Conservation (phyloP, 1,140 invertebrate genomes). For the Watersipora subatra region DNA sequence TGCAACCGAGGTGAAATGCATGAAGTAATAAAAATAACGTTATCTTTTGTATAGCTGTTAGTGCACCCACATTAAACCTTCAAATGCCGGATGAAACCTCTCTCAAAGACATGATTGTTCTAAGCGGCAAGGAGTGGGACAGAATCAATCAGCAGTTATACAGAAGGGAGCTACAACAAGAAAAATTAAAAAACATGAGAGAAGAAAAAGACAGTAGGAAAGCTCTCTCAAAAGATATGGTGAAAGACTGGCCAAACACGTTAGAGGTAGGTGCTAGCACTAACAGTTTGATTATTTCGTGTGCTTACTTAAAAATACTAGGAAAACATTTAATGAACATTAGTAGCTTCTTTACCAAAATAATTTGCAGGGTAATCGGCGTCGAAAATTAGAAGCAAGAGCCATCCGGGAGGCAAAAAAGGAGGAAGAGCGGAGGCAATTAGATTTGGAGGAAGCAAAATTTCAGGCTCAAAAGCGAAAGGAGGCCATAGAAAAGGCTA, state of each 20-base stretch:
- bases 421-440: slow-evolving; percentile 28
- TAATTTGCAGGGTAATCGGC: slow-evolving; percentile 26
- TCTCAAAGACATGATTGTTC: slow-evolving; percentile 26
- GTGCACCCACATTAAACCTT: not conserved
- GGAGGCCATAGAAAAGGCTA: slow-evolving; percentile 40
- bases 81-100: slow-evolving; percentile 20
- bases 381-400: slow-evolving; percentile 34
- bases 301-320: not conserved
- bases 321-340: not conserved
- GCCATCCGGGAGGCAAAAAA: slow-evolving; percentile 31
- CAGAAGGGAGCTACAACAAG: slow-evolving; percentile 30
- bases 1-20: too few species aligned
- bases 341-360: not conserved
- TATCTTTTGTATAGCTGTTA: not conserved
- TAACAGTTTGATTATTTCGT: not conserved
- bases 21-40: too few species aligned
- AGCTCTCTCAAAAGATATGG: slow-evolving; percentile 31
- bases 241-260: slow-evolving; percentile 39
- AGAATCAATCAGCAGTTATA: slow-evolving; percentile 33
- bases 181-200: slow-evolving; percentile 19
- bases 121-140: slow-evolving; percentile 30
- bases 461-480: slow-evolving; percentile 33
- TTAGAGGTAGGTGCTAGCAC: slow-evolving; percentile 27
- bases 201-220: slow-evolving; percentile 28
- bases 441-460: slow-evolving; percentile 38